Conservation (phyloP, 2,113 vertebrate genomes). For the Nesogale talazaci region DNA sequence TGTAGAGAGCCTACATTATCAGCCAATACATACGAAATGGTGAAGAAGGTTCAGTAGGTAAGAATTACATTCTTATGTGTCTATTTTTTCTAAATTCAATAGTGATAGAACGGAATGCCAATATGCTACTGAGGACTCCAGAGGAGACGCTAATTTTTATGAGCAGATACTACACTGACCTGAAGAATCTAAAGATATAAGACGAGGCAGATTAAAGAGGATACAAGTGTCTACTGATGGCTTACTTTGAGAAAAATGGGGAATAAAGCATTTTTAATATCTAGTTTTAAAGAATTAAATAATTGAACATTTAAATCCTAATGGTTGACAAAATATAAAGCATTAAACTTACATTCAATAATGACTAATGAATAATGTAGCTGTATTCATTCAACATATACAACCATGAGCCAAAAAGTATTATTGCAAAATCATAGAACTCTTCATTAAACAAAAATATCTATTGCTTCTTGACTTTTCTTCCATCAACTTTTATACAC, state of each 20-base stretch:
- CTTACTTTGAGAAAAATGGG: background rate
- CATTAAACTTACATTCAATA: background rate
- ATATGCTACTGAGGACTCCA: background rate
- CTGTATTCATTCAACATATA: slow-evolving; percentile 26
- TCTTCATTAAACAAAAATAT: too few relatives aligned
- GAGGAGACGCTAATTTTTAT: background rate
- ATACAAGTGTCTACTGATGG: background rate
- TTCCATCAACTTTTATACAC: too few relatives aligned
- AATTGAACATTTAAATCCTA: background rate
- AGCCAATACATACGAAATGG: background rate
- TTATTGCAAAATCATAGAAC: too few relatives aligned
- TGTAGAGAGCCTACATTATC: background rate
- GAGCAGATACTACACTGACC: background rate
- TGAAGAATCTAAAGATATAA: background rate
- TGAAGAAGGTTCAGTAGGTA: background rate
- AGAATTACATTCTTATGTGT: background rate
- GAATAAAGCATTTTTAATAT: background rate
- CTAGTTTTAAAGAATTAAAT: slow-evolving; percentile 39
- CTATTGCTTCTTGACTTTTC: too few relatives aligned
- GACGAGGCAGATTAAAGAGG: background rate
- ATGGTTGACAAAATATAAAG: slow-evolving; percentile 16
- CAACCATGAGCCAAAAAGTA: too few relatives aligned
- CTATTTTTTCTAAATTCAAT: background rate
- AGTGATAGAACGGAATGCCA: background rate
- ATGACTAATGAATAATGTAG: slow-evolving; percentile 18